Base-by-base conservation (phyloP, 2,113 vertebrate genomes). In the Ondatra zibethicus region DNA sequence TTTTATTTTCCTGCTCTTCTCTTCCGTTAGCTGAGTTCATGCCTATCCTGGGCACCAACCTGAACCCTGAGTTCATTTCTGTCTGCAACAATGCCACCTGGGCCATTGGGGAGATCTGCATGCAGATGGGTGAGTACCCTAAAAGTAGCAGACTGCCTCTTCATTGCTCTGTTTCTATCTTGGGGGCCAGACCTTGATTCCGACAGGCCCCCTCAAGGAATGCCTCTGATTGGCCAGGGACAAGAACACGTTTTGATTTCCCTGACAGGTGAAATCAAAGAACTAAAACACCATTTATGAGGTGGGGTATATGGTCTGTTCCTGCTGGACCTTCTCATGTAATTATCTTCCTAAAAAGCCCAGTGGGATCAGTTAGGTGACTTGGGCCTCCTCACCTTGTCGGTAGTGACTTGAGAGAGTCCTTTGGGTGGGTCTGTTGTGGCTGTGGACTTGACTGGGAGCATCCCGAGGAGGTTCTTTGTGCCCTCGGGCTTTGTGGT, bases 71-170 rank as follows among this genome's bases (percentile, higher is more conserved):
- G 96, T 99, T 99, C 96, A 99, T 99, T 98, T 99, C 99, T 0
- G 99, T 99, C 31, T 99, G 99, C 97, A 99, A 99, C 98, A 99
- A 99, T 16, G 99, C 99, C 0, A 99, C 99, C 75, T 99, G 99
- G 99, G 99, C 99, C 97, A 99, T 99, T 0, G 99, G 99, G 3
- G 99, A 99, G 98, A 99, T 99, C 98, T 99, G 99, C 96, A 99
- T 99, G 99, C 99, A 99, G 98, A 99, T 99, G 99, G 99, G 99
- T 99, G 96, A 99, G 98, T 97, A 58, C 14, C 55, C 78, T 52
- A 7, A 29, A 50, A 11, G 33, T 68, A 89, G 6, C 65, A 47
- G 25, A 11, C 61, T 47, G 27, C 3, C 27, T 36, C 27, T 65
- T 11, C 12, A 0, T 25, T 11, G 39, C n/a, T 47, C 73, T 75